phyloP scores from a whole-genome alignment of 2,888 invertebrate species.

The Eulithis testata region DNA sequence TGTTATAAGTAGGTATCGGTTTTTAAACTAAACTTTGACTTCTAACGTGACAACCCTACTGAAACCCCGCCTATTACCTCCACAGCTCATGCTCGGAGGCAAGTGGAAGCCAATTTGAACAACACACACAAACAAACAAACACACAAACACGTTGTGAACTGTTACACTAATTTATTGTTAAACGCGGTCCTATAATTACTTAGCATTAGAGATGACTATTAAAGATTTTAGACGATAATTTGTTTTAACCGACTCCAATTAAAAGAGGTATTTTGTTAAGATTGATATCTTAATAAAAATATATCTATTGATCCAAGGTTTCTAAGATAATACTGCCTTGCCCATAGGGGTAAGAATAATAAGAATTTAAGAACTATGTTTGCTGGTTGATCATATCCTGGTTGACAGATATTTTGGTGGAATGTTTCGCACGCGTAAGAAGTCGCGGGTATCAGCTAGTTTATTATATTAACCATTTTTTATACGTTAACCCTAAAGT shows the following conservation, averaged over 20 bases:
- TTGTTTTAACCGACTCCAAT: constrained; percentile 14
- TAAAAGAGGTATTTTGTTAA: constrained; percentile 3
- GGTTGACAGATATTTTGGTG: too few species aligned
- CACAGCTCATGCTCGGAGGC: constrained; percentile 69
- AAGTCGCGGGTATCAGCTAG: too few species aligned
- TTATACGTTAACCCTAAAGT: too few species aligned
- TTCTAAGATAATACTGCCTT: not conserved
- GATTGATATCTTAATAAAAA: constrained; percentile 12
- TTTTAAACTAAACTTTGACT: not conserved
- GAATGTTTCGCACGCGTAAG: too few species aligned
- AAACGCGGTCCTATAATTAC: constrained; percentile 23
- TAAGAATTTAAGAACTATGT: too few species aligned
- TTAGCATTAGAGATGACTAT: constrained; percentile 5
- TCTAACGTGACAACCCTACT: constrained; percentile 56
- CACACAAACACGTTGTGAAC: constrained; percentile 20
- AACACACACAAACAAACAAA: constrained; percentile 43
- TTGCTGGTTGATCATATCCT: too few species aligned
- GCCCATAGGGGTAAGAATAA: too few species aligned
- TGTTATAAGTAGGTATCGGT: too few species aligned
- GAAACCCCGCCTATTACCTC: constrained; percentile 70
- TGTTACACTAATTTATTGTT: constrained; percentile 22
- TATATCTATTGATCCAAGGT: not conserved
- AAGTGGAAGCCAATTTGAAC: constrained; percentile 77
- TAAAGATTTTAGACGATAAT: constrained; percentile 17
- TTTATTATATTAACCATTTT: too few species aligned